Base-by-base conservation (phyloP, 2,888 invertebrate genomes). In the Drosophila lutescens region DNA sequence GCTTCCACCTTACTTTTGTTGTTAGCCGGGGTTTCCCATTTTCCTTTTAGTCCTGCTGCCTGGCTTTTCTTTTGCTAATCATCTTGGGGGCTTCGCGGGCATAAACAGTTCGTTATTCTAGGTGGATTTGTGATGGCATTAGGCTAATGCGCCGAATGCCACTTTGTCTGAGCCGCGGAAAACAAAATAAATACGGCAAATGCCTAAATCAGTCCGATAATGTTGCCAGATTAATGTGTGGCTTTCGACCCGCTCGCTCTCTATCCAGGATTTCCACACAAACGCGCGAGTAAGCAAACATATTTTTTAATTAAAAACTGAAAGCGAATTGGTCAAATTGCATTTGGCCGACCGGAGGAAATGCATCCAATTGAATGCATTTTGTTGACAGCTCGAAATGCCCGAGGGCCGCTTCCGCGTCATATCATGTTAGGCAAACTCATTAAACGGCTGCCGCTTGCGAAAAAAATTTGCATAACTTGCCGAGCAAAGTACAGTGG, bases 21-120 rank as follows among this genome's bases (percentile, higher is more conserved):
- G 26, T 26, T 20, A 2, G 20, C 2, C 13, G 12, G 8, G 20
- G n/a, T 44, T n/a, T 8, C 6, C 15, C n/a, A 26, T 26, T 20
- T 12, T 32, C 20, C 53, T 32, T 20, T 20, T 15, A 10, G 17
- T 36, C 59, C 51, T 46, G 69, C 23, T 34, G 4, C 6, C 6
- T 4, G 57, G 40, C 17, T 40, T 56, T 61, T 13, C 57, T 15
- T 23, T 32, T 46, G 53, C 58, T 46, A 58, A 58, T 62, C 61
- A 62, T 51, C 49, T 30, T 23, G 36, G n/a, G 30, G 23, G 12
- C 38, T 55, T 73, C 60, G 61, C 59, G 49, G 34, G 12, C 46
- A 32, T 47, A 47, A 47, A 32, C 32, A 75, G 78, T 72, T 70
- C 63, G 60, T 55, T 81, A 41, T 43, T 59, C 58, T 30, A 30